Percentiles rank a stretch among this genome's conserved stretches.
phyloP scores from a whole-genome alignment of 1,140 invertebrate species.

The Venturia canescens region DNA sequence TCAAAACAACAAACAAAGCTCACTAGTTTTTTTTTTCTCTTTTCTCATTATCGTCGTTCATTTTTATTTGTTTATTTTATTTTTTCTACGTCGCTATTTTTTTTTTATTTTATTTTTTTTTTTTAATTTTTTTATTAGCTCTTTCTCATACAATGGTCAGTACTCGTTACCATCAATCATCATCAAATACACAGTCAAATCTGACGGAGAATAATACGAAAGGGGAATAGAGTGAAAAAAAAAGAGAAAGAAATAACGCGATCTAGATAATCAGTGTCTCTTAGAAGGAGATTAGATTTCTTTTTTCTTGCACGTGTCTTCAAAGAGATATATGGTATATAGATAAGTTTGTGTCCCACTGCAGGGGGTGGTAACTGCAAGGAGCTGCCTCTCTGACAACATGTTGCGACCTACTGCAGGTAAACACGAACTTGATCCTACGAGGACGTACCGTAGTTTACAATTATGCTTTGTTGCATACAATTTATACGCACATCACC shows the following conservation, averaged over 20 bases:
- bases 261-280: constrained; percentile 16
- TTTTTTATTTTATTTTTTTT: constrained; percentile 27
- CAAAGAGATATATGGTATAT: constrained; percentile 75
- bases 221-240: background rate
- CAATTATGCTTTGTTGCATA: constrained; percentile 72
- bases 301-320: constrained; percentile 55
- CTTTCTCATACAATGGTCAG: background rate
- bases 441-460: constrained; percentile 74
- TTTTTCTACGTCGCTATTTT: background rate
- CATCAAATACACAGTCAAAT: constrained; percentile 13
- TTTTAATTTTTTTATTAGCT: constrained; percentile 10
- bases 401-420: constrained; percentile 77
- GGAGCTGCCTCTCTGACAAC: constrained; percentile 76
- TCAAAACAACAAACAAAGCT: too few relatives aligned
- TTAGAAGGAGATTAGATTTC: constrained; percentile 46
- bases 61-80: background rate
- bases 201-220: background rate
- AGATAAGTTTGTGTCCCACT: constrained; percentile 78
- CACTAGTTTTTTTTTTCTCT: background rate
- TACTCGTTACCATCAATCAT: background rate
- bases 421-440: constrained; percentile 77
- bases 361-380: constrained; percentile 78
- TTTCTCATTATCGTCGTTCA: background rate
- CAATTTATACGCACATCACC: constrained; percentile 32
- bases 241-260: constrained; percentile 22